Base-by-base conservation (phyloP, 1,140 invertebrate species). In the Oncopodura yosiiana region DNA sequence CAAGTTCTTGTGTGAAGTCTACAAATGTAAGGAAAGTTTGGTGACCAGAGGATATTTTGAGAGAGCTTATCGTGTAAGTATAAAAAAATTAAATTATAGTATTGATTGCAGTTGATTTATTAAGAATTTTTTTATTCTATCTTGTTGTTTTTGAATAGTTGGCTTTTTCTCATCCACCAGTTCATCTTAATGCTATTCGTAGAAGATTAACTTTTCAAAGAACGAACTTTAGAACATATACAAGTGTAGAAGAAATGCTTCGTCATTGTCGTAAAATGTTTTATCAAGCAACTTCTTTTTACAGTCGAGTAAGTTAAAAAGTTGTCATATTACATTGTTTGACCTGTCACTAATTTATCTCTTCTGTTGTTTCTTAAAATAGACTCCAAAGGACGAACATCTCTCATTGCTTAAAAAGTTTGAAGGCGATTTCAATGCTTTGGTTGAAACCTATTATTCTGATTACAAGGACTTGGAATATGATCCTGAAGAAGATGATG, bases 1-100 rank as follows among this genome's bases (percentile, higher is more conserved):
- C 37, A 60, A 60, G 44, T 60, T 60, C 16, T 14, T 56, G 21
- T 39, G 49, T 19, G 58, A 60, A 42, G 2, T 55, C n/a, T 56
- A 48, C 43, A 46, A 38, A 32, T 18, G 46, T 14, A 23, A 37
- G 24, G 49, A 60, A 42, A 56, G 46, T 30, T 19, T 30, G 3
- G 37, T 32, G 1, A 26, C 49, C 14, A 19, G 58, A 23, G 24
- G 16, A 6, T 38, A 24, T 19, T 60, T 45, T 56, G 41, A 38
- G 14, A 18, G n/a, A 6, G 4, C 34, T 6, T 60, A 56, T 41
- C 9, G n/a, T 14, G 58, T 60, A 56, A 46, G 26, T 60, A 21
- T 42, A 8, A 30, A 16, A 29, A 26, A 14, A 3, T 21, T 48
- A 26, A 16, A 42, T 37, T 30, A 36, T 36, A 5, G 23, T 39